These are phyloP conservation scores for Phengaris alcon DNA, from an alignment of 2,888 invertebrate species.

Conservation along the genomic window DNA sequence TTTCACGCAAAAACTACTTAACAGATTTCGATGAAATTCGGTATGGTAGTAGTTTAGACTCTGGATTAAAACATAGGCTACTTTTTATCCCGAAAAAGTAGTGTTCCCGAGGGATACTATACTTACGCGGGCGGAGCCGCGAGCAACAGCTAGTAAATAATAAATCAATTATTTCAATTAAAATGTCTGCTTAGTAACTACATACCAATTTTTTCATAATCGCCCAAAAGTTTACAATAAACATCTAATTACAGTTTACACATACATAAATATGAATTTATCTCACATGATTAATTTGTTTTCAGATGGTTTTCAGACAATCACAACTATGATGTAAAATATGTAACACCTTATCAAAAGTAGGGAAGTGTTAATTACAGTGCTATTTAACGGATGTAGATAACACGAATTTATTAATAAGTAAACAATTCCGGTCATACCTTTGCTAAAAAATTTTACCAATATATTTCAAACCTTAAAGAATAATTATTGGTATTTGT, in stretches of 20 bases:
- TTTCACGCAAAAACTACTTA: too few relatives aligned
- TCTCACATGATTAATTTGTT: background rate
- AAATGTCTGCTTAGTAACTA: background rate
- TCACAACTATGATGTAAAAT: background rate
- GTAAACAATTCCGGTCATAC: background rate
- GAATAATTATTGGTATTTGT: background rate
- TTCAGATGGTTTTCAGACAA: conserved; percentile 7
- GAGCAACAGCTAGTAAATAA: too few relatives aligned
- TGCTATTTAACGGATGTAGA: conserved; percentile 17
- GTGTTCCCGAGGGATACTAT: too few relatives aligned
- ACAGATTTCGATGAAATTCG: too few relatives aligned
- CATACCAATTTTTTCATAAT: too few relatives aligned
- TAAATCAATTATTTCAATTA: background rate
- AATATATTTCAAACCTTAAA: too few relatives aligned
- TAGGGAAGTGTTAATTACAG: conserved; percentile 1
- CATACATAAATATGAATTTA: background rate
- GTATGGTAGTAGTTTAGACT: too few relatives aligned
- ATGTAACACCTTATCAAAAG: background rate
- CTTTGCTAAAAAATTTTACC: background rate
- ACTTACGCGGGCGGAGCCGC: too few relatives aligned
- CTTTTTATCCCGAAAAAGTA: too few relatives aligned
- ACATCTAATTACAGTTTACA: background rate
- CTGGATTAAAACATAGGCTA: too few relatives aligned
- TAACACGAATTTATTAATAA: background rate
- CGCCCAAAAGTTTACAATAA: too few relatives aligned